Base-by-base conservation (phyloP, 1,140 invertebrate genomes). In the Pectinophora gossypiella region DNA sequence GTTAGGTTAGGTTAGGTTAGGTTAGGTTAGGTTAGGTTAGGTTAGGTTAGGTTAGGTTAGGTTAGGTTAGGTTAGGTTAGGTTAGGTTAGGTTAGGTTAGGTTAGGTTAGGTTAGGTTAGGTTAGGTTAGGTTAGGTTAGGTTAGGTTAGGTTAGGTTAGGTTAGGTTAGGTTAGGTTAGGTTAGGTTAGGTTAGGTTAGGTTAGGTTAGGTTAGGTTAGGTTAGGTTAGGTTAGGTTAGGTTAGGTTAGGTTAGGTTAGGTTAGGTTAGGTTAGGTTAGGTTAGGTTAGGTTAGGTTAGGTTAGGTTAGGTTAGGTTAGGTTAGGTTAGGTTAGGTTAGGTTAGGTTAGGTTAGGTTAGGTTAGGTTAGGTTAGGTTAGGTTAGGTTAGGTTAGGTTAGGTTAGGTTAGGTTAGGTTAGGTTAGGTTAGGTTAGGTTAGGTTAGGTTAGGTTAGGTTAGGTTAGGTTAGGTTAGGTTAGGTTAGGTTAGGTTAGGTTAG, bases 401-500 rank as follows among this genome's bases (percentile, higher is more conserved):
- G 47, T 48, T 48, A 48, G 47, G 47, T 48, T 48, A 38, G 32
- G 32, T 48, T 48, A 38, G 47, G 47, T 48, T 48, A 20, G 27
- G 47, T 47, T 48, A 48, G 47, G 47, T 48, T 48, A 48, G 47
- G 47, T 48, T 48, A 48, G 47, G 47, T 48, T 38, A 38, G 36
- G 36, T 38, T 38, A 13, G 36, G 36, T 38, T 48, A 38, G 47
- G 47, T 48, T 48, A 48, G 47, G 47, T 48, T 48, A 36, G 32
- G 47, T 35, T 48, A 36, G 16, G 47, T 48, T 48, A 48, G 47
- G 47, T 36, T 48, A 48, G 23, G 47, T 48, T 47, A 47, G 44
- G 44, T 47, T 47, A 69, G 70, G 70, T 70, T 71, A 54, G 65
- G 69, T 74, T 73, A 59, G 66, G 64, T 71, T 72, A 56, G 66